Percentiles rank a stretch among this genome's conserved stretches.
phyloP scores from a whole-genome alignment of 2,113 vertebrate genomes.

The Apeltes quadracus region DNA sequence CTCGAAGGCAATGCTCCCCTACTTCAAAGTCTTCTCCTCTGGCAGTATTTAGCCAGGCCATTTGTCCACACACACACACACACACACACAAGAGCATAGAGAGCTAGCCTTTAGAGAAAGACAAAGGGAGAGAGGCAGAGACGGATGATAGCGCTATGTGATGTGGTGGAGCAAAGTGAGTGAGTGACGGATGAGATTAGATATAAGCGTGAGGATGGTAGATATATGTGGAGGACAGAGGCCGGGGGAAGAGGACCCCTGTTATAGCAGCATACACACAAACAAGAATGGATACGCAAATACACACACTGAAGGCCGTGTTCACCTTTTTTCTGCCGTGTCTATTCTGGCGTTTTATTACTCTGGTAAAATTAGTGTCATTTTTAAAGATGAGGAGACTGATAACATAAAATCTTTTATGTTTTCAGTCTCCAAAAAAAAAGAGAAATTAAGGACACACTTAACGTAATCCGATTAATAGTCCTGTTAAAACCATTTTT shows the following conservation, averaged over 20 bases:
- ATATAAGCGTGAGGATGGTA: conserved; percentile 45
- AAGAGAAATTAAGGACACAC: neutral
- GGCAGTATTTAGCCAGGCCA: conserved; percentile 69
- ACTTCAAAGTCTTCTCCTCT: conserved; percentile 75
- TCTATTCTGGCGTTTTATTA: neutral
- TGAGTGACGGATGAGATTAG: conserved; percentile 61
- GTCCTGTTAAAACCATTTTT: neutral
- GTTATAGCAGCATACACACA: conserved; percentile 9
- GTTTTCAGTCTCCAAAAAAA: conserved; percentile 1
- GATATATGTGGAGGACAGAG: conserved; percentile 10
- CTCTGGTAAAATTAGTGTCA: neutral
- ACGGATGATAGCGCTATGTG: conserved; percentile 42
- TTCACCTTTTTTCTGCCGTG: neutral
- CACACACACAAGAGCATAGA: conserved; percentile 27
- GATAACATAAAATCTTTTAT: neutral
- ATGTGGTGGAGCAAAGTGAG: conserved; percentile 53
- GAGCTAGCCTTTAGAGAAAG: conserved; percentile 30
- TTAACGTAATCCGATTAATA: neutral
- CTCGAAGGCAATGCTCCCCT: conserved; percentile 60
- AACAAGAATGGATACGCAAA: conserved; percentile 6
- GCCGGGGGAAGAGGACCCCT: conserved; percentile 14
- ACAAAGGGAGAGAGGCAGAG: conserved; percentile 33
- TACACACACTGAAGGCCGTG: neutral
- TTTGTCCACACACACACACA: conserved; percentile 29
- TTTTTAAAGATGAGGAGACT: neutral